Base-by-base conservation (phyloP, 2,113 vertebrate species). In the Thymallus thymallus region DNA sequence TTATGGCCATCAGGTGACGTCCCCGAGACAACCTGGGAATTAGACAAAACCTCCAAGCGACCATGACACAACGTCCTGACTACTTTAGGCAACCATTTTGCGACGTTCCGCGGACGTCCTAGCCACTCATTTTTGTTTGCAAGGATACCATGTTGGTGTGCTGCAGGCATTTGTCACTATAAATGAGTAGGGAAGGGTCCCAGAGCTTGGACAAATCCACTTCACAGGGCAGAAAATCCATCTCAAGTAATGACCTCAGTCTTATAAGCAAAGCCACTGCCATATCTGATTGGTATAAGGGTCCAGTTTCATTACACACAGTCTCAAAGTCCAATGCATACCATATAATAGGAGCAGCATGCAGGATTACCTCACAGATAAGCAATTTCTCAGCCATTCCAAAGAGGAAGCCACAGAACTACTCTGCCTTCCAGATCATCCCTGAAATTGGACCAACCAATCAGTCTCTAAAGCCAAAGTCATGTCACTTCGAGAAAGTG, bases 141-240 rank as follows among this genome's bases (percentile, higher is more conserved):
- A 41, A 9, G 2, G 35, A 41, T 58, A 22, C 51, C 32, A 45
- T 58, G n/a, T 73, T 20, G 32, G 45, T 24, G 18, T 46, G 20
- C 16, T 41, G 46, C 22, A 26, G 69, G 71, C 29, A 72, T 72
- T 62, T 72, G 32, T 72, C 71, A 48, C 71, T 24, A 30, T 22
- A 46, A n/a, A 35, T 26, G 20, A 7, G 41, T n/a, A 64, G 45
- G 41, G 22, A 62, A 18, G 60, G 48, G 58, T 46, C 35, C 14
- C 16, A 20, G 22, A 35, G 35, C 41, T 22, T 73, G 29, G 32
- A 56, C 62, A 56, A 76, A 67, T 45, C 45, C 23, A 76, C 60
- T 35, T 6, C 26, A 16, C 60, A 20, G 23, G 70, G 35, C 72
- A 74, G 69, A 73, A 85, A 82, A 85, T 82, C 67, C 48, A 80